phyloP scores from a whole-genome alignment of 37 sponge, comb jelly and placozoan species.

The Bolinopsis microptera region DNA sequence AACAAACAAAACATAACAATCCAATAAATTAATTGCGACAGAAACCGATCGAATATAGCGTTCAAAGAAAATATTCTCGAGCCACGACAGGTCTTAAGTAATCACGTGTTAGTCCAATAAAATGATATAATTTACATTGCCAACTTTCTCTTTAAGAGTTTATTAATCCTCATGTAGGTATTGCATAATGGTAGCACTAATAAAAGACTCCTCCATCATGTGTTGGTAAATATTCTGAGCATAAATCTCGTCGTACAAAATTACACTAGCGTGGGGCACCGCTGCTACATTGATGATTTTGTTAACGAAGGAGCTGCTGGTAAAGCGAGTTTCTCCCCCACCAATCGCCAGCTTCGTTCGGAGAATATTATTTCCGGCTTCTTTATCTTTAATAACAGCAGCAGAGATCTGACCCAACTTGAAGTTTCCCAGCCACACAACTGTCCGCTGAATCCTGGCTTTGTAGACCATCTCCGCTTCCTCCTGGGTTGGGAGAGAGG shows the following conservation, averaged over 20 bases:
- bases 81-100: too few species aligned
- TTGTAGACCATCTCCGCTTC: neutral
- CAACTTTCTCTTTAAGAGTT: too few species aligned
- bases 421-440: neutral
- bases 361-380: neutral
- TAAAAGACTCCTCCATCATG: neutral
- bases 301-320: neutral
- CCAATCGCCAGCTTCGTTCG: neutral
- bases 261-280: neutral
- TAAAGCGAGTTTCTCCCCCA: neutral
- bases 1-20: too few species aligned
- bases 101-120: too few species aligned
- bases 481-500: neutral
- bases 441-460: neutral
- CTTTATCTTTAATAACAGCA: neutral
- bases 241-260: neutral
- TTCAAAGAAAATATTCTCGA: too few species aligned
- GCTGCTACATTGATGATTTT: neutral
- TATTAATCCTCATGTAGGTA: neutral
- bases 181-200: neutral
- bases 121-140: too few species aligned
- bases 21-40: too few species aligned
- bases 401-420: neutral
- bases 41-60: too few species aligned
- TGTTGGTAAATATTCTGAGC: neutral